Percentiles rank a stretch among this genome's conserved stretches.
Conservation (phyloP, 2,888 invertebrate species). For the Stenichneumon culpator region DNA sequence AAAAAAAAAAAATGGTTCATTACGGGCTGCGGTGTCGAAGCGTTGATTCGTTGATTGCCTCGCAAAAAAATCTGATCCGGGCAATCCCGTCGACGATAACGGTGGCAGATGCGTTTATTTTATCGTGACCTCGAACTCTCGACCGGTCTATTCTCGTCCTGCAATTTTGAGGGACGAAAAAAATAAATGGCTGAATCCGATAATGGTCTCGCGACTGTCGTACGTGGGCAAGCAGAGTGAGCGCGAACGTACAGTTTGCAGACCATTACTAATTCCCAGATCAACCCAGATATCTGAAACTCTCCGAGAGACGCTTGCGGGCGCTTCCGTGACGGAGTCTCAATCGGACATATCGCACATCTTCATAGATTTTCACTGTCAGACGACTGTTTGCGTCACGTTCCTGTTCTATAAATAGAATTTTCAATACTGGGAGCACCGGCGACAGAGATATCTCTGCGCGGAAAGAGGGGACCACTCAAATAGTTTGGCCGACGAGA, state of each 20-base stretch:
- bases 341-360: background rate
- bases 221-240: background rate
- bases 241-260: background rate
- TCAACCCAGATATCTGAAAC: background rate
- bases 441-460: background rate
- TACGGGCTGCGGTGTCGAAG: background rate
- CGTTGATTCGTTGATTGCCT: background rate
- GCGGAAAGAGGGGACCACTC: background rate
- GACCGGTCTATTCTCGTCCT: background rate
- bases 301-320: background rate
- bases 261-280: slow-evolving; percentile 1
- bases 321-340: background rate
- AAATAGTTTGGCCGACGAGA: slow-evolving; percentile 13
- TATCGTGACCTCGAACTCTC: background rate
- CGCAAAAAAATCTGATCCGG: background rate
- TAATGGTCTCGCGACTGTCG: background rate
- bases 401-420: slow-evolving; percentile 30
- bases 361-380: background rate
- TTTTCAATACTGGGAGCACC: slow-evolving; percentile 8
- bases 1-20: background rate
- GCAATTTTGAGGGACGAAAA: background rate
- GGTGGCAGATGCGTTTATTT: background rate
- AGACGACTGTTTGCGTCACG: slow-evolving; percentile 14
- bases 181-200: background rate
- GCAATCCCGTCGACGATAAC: slow-evolving; percentile 4